A percentile compares a stretch with the other conserved stretches of the same genome.
Conservation (phyloP, 2,113 vertebrate species). For the Physeter macrocephalus region DNA sequence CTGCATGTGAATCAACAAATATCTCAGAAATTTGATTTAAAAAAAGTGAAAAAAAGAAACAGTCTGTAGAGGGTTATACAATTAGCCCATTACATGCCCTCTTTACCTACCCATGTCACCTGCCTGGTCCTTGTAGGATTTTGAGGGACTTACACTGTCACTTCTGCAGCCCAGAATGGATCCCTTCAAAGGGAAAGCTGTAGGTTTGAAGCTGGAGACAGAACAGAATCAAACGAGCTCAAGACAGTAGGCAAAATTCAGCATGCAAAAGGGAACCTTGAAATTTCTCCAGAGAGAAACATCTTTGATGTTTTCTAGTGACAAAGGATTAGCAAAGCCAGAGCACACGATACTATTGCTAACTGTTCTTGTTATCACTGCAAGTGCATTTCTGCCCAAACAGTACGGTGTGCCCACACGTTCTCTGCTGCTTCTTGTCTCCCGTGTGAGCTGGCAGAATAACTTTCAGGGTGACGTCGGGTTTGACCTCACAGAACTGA, state of each 20-base stretch:
- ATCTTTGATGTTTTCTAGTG: neutral
- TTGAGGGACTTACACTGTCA: fast-evolving
- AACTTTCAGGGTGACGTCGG: neutral
- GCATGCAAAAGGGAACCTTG: neutral
- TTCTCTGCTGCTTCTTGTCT: neutral
- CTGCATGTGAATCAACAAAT: neutral
- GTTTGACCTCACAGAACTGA: neutral
- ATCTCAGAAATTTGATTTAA: neutral
- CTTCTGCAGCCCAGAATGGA: neutral
- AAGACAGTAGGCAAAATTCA: neutral
- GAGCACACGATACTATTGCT: neutral
- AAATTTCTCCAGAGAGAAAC: neutral
- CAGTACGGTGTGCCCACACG: neutral
- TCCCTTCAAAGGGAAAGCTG: neutral
- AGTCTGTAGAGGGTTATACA: neutral
- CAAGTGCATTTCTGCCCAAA: neutral
- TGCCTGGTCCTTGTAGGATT: neutral
- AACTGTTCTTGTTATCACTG: neutral
- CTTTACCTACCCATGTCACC: neutral
- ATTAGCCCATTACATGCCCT: fast-evolving
- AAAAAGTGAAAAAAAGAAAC: neutral
- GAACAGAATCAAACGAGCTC: neutral
- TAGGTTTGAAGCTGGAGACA: neutral
- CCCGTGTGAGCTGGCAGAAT: neutral
- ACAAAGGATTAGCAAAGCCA: neutral